phyloP scores from a whole-genome alignment of 2,113 vertebrate species.

The Tragelaphus imberbis region DNA sequence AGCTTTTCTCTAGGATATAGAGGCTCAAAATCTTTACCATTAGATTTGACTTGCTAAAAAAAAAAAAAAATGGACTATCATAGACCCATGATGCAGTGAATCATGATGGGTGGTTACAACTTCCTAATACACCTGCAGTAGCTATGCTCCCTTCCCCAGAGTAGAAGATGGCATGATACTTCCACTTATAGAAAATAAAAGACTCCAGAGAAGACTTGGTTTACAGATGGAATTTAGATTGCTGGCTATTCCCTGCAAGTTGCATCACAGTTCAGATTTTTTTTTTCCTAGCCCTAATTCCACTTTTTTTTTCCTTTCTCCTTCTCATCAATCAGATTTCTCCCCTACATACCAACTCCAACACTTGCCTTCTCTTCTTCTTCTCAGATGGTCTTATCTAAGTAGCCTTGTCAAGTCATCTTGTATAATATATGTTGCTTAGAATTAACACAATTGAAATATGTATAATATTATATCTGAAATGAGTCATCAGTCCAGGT shows the following conservation, averaged over 20 bases:
- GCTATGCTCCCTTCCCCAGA: background rate
- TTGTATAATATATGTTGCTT: background rate
- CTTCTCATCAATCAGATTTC: background rate
- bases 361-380: background rate
- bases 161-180: background rate
- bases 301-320: background rate
- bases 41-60: background rate
- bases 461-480: too few species aligned
- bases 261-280: background rate
- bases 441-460: background rate
- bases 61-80: rapidly evolving
- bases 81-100: background rate
- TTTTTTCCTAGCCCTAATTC: background rate
- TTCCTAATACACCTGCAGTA: background rate
- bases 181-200: background rate
- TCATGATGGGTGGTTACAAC: background rate
- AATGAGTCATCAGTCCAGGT: too few species aligned
- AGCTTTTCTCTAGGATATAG: background rate
- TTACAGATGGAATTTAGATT: background rate
- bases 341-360: background rate
- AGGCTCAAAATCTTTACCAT: background rate
- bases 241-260: background rate
- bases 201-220: background rate
- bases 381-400: background rate
- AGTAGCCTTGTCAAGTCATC: background rate